A percentile compares a stretch with the other conserved stretches of the same genome.
These are phyloP conservation scores for Rhegmatorhina hoffmannsi DNA, from an alignment of 2,113 vertebrate species.

Conservation along the genomic window DNA sequence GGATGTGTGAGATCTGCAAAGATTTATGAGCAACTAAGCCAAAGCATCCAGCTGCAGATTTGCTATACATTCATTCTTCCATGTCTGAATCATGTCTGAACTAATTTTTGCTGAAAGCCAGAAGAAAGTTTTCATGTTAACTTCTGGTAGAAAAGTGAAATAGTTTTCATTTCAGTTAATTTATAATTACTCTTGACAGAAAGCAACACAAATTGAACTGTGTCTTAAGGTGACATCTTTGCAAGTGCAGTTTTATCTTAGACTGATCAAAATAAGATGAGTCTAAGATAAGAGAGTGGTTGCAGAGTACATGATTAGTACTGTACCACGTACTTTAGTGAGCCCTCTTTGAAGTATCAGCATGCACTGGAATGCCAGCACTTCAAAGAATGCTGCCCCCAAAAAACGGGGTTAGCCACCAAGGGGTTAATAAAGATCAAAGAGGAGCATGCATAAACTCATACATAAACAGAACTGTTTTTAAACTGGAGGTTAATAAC, in stretches of 20 bases:
- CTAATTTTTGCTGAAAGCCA: background rate
- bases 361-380: background rate
- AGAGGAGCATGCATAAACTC: slow-evolving; percentile 4
- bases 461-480: slow-evolving; percentile 29
- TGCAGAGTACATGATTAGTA: background rate
- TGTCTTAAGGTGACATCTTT: background rate
- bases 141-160: background rate
- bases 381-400: slow-evolving; percentile 51
- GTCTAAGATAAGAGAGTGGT: background rate
- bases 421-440: slow-evolving; percentile 64
- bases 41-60: background rate
- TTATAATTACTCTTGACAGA: background rate
- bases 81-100: background rate
- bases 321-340: background rate
- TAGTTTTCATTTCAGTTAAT: background rate
- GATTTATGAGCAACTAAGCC: background rate
- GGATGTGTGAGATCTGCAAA: background rate
- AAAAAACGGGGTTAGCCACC: background rate
- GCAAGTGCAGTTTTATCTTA: background rate
- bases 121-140: background rate
- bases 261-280: background rate
- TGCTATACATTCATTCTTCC: background rate
- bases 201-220: background rate
- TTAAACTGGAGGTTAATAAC: slow-evolving; percentile 23
- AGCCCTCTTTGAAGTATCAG: slow-evolving; percentile 35